These are phyloP conservation scores for Imbricaverruca yamaguchii DNA, from an alignment of 2,888 invertebrate species.

Conservation along the genomic window DNA sequence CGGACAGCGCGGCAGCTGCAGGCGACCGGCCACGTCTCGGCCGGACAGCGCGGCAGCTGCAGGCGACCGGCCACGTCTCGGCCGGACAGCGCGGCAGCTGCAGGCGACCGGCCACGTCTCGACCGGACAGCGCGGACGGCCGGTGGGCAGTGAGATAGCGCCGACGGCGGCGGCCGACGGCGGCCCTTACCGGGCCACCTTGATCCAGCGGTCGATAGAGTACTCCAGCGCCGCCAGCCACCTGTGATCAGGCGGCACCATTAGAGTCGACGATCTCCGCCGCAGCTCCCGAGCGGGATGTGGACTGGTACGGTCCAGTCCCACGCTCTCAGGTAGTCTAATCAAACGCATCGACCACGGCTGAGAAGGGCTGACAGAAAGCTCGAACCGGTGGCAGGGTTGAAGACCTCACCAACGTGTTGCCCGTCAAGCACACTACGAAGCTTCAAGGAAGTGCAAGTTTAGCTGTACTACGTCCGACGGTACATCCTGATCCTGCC, in stretches of 20 bases:
- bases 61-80: not conserved
- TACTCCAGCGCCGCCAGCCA: conserved; percentile 91
- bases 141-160: too few species aligned
- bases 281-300: too few species aligned
- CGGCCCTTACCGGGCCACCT: conserved; percentile 37
- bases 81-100: not conserved
- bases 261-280: too few species aligned
- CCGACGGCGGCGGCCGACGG: too few species aligned
- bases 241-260: conserved; percentile 47
- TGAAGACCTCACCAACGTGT: too few species aligned
- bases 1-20: not conserved
- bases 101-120: not conserved
- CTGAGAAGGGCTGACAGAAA: not conserved
- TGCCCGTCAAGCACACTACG: too few species aligned
- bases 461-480: too few species aligned
- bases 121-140: too few species aligned
- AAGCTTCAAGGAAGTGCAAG: too few species aligned
- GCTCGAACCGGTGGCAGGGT: not conserved
- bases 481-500: too few species aligned
- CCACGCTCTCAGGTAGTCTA: too few species aligned
- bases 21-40: conserved; percentile 21
- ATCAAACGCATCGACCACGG: not conserved
- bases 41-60: conserved; percentile 17
- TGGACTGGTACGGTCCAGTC: too few species aligned
- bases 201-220: conserved; percentile 78